phyloP scores from a whole-genome alignment of 1,140 invertebrate genomes.

The Dufourea novaeangliae region DNA sequence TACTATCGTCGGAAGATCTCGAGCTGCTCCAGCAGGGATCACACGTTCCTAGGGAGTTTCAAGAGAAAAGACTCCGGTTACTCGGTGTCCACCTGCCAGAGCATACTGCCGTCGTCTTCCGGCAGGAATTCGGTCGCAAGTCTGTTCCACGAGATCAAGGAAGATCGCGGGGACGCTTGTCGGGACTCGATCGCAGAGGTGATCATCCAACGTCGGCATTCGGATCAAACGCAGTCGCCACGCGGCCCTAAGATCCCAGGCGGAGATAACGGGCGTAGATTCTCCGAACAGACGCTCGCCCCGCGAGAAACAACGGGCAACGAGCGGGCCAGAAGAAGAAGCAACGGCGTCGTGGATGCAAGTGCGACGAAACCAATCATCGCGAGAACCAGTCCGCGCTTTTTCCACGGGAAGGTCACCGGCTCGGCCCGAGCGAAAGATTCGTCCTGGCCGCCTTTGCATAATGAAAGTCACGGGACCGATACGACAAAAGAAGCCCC shows the following conservation, averaged over 20 bases:
- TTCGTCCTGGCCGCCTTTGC: neutral
- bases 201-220: slow-evolving; percentile 60
- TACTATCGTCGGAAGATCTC: slow-evolving; percentile 56
- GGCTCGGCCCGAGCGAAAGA: neutral
- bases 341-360: slow-evolving; percentile 2
- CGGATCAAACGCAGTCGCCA: slow-evolving; percentile 62
- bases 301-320: neutral
- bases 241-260: slow-evolving; percentile 41
- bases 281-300: slow-evolving; percentile 63
- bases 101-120: slow-evolving; percentile 63
- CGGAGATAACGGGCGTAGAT: slow-evolving; percentile 52
- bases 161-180: slow-evolving; percentile 33
- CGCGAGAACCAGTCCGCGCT: slow-evolving; percentile 28
- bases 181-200: slow-evolving; percentile 25
- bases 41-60: slow-evolving; percentile 41
- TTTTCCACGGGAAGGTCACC: slow-evolving; percentile 4
- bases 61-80: slow-evolving; percentile 67
- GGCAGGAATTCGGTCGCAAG: slow-evolving; percentile 61
- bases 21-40: slow-evolving; percentile 53
- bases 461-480: slow-evolving; percentile 10
- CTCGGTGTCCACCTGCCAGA: slow-evolving; percentile 72
- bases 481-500: slow-evolving; percentile 20
- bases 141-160: slow-evolving; percentile 51
- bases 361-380: slow-evolving; percentile 29
- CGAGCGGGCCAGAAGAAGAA: neutral